A percentile compares a stretch with the other conserved stretches of the same genome.
phyloP scores from a whole-genome alignment of 2,888 invertebrate species.

The Leptopilina myrica region DNA sequence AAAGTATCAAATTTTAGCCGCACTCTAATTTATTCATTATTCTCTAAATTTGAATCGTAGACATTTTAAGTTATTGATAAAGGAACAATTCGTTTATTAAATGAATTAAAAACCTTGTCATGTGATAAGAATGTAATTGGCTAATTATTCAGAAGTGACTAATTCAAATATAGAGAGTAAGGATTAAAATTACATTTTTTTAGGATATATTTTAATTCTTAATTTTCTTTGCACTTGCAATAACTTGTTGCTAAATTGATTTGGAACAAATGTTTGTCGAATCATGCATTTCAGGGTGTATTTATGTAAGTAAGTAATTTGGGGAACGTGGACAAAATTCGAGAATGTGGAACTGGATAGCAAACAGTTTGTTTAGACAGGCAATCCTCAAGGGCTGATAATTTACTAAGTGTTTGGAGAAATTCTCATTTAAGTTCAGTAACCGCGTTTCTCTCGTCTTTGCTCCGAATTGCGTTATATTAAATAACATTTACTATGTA shows the following conservation, averaged over 20 bases:
- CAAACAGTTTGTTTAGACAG: constrained; percentile 36
- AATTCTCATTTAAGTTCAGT: constrained; percentile 4
- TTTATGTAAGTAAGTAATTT: constrained; percentile 35
- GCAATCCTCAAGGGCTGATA: constrained; percentile 14
- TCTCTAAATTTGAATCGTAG: too few relatives aligned
- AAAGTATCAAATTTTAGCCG: too few relatives aligned
- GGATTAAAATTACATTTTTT: too few relatives aligned
- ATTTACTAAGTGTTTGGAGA: constrained; percentile 18
- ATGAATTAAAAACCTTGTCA: too few relatives aligned
- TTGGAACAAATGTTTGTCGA: constrained; percentile 21
- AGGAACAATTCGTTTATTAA: too few relatives aligned
- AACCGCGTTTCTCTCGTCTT: background rate
- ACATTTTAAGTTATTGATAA: too few relatives aligned
- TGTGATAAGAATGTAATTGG: too few relatives aligned
- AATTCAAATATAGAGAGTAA: too few relatives aligned
- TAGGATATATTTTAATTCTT: background rate
- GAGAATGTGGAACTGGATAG: constrained; percentile 27
- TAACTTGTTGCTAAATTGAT: constrained; percentile 3
- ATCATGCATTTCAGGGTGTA: constrained; percentile 25
- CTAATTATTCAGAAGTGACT: too few relatives aligned
- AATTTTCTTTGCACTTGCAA: background rate
- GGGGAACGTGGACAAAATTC: background rate
- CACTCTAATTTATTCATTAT: too few relatives aligned
- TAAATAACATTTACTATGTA: background rate
- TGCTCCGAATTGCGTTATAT: background rate